Evolutionary conservation across 1,140 invertebrate genomes (phyloP).

Genomic region (Choristoneura fumiferana): DNA sequence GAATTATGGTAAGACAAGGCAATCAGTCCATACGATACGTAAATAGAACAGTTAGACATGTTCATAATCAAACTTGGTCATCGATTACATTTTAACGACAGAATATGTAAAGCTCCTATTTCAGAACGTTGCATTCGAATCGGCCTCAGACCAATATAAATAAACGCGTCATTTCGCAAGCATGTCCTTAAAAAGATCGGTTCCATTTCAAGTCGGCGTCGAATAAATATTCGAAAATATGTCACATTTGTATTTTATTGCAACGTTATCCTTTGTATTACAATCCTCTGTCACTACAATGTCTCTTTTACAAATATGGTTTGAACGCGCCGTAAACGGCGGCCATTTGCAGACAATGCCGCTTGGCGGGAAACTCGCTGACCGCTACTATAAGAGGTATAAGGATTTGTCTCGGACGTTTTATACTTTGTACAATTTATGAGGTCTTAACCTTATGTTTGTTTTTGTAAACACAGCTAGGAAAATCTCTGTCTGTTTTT

Average conservation of each 20-base stretch:
- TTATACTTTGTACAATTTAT: constrained; percentile 48
- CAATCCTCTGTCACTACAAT: constrained; percentile 61
- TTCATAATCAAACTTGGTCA: too few relatives aligned
- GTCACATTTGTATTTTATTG: constrained; percentile 18
- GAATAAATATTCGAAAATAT: constrained; percentile 12
- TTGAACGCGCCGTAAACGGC: constrained; percentile 61
- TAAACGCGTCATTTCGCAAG: too few relatives aligned
- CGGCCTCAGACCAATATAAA: too few relatives aligned
- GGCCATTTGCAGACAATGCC: constrained; percentile 74
- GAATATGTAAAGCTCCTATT: too few relatives aligned
- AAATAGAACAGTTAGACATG: too few relatives aligned
- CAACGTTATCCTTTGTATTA: constrained; percentile 44
- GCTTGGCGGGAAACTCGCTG: constrained; percentile 48
- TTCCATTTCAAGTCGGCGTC: background rate
- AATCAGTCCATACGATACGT: too few relatives aligned
- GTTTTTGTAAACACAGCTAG: constrained; percentile 7
- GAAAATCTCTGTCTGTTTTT: too few relatives aligned
- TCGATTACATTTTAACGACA: too few relatives aligned
- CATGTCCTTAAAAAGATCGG: too few relatives aligned
- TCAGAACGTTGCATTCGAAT: too few relatives aligned
- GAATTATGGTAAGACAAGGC: too few relatives aligned
- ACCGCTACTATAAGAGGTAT: constrained; percentile 27
- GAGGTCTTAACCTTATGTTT: constrained; percentile 22
- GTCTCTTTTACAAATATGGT: constrained; percentile 71
- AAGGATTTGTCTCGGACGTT: constrained; percentile 49